Evolutionary conservation across 2,797 vertebrate genomes (phyloP), one percentile per base, ranked within the genome.

Genomic region (Leuciscus waleckii): DNA sequence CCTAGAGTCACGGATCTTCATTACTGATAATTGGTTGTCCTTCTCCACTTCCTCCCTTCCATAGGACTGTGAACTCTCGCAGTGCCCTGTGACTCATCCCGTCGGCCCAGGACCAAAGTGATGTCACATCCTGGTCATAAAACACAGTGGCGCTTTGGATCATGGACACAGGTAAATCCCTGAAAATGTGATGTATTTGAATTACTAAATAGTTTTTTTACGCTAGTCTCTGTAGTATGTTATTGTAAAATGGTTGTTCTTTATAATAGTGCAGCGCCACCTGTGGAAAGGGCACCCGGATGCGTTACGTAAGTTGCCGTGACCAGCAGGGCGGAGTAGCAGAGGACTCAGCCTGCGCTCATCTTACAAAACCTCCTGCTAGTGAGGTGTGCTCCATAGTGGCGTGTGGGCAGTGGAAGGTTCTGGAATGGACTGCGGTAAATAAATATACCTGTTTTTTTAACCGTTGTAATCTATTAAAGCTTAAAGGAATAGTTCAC

Each of bases 111-210:
- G 90, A 92, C 95, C 75, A 97, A 97, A 92, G 94, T 94, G 89
- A 94, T 88, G 7, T 2, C 91, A 76, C 92, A 96, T 41, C 92
- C 92, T 74, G 54, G 85, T 81, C 96, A 96, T 85, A 97, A 97
- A 94, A 99, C 98, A 0, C 97, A 98, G 91, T 99, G 98, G 98
- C 94, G 98, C 90, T 99, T 97, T 93, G 98, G 98, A 89, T 99
- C 98, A 67, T 99, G 98, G 98, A 99, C 98, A 79, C 97, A 97
- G 79, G 98, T 99, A 93, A 90, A 95, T 61, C 23, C 23, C 43
- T 81, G n/a, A 23, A 23, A 17, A 17, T 68, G 7, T 21, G 3
- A 21, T 37, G 23, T 56, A 14, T 37, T n/a, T 37, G 16, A 29
- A 43, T 39, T 29, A 37, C 39, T 67, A 17, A 41, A 46, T 26